Evolutionary conservation across 2,113 vertebrate species (phyloP), one percentile per base, ranked within the genome.

Genomic region (Phrynocephalus versicolor): DNA sequence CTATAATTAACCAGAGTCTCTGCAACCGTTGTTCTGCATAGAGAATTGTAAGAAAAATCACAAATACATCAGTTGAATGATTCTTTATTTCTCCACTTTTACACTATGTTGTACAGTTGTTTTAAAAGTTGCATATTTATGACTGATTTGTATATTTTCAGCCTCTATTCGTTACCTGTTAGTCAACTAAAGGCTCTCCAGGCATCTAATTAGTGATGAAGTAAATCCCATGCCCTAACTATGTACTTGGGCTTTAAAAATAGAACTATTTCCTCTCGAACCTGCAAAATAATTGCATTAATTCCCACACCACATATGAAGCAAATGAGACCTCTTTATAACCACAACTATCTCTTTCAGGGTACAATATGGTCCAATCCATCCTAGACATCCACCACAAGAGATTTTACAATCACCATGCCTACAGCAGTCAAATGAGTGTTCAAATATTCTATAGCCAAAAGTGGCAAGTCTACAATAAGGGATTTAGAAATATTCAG

Each of bases 1-100:
- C 73, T 86, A 86, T 74, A 86, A 86, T 86, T 81, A 86, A 81
- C 70, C 51, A 65, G 37, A 78, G 58, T 86, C 74, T 81, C 81
- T 86, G 70, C 58, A 65, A 73, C n/a, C 74, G 78, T 81, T 58
- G 81, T 65, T 81, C 69, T 81, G 41, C 23, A n/a, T 51, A 81
- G 12, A 73, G 37, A 72, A 79, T 72, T 62, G 78, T 79, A 72
- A 33, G n/a, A 41, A 85, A 73, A 39, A 80, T 62, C 76, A 85
- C 77, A 73, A 45, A 72, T 85, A 64, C 81, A 55, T 58, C 58
- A 74, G 19, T 65, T 70, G 55, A 39, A 30, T 80, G 80, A 80
- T 79, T 70, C 58, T 55, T 30, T 13, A 71, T 21, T 79, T 79
- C 33, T 62, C 21, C 35, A 25, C n/a, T 80, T 64, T 81, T 74